These are phyloP conservation scores for Lepidotrigona ventralis DNA, from an alignment of 1,140 invertebrate genomes.

Conservation along the genomic window DNA sequence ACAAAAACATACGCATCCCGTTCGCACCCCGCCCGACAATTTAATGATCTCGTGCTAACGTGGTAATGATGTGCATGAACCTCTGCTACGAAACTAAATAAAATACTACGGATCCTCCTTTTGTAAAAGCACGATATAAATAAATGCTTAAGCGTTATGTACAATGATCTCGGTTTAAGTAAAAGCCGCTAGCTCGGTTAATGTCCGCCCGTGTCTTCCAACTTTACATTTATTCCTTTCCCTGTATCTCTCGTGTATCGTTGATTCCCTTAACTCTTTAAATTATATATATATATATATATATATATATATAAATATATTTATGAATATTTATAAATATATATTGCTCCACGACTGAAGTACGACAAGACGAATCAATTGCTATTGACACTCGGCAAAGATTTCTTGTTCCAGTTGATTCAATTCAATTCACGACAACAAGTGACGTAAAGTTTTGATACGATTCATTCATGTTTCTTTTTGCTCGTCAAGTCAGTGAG, in stretches of 20 bases:
- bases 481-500: too few species aligned
- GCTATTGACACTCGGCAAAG: too few species aligned
- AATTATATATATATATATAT: too few species aligned
- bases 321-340: too few species aligned
- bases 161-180: constrained; percentile 76
- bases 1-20: constrained; percentile 16
- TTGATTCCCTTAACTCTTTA: not conserved
- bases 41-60: constrained; percentile 43
- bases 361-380: too few species aligned
- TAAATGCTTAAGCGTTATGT: constrained; percentile 79
- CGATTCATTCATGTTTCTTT: too few species aligned
- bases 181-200: constrained; percentile 75
- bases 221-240: not conserved
- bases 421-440: too few species aligned
- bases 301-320: too few species aligned
- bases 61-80: constrained; percentile 53
- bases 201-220: constrained; percentile 19
- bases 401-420: too few species aligned
- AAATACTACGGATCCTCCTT: constrained; percentile 76
- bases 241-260: not conserved
- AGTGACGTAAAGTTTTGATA: too few species aligned
- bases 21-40: constrained; percentile 41
- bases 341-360: too few species aligned
- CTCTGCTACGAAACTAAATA: constrained; percentile 73
- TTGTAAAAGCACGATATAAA: constrained; percentile 78